Evolutionary conservation across 2,888 invertebrate species (phyloP), one percentile per base, ranked within the genome.

Genomic region (Malthinus seriepunctatus): DNA sequence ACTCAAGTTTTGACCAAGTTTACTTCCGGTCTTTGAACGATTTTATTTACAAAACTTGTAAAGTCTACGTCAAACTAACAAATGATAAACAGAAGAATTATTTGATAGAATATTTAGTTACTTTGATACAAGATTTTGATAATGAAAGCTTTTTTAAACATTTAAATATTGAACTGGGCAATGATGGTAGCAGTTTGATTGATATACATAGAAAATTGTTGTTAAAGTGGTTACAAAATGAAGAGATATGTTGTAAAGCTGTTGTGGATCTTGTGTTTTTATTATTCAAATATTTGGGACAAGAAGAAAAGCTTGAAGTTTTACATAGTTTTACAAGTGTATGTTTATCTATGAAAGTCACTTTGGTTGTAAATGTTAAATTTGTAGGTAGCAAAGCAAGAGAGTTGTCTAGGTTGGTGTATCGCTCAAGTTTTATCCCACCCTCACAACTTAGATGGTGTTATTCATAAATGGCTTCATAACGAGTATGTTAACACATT

Each of bases 261-360:
- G 77, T 87, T 1, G 78, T 88, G 1, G 85, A 88, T 68, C 77
- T 90, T 8, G 78, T 86, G 45, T 89, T 91, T 73, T 78, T 84
- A 56, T 70, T 88, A 47, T 71, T 88, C 57, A 78, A 79, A 32
- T 82, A 85, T 63, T 72, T 88, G 65, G 73, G 76, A 14, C 79
- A 82, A 33, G 75, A 76, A 0, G 84, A 86, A 49, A 85, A 85
- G 68, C 76, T 82, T 23, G 74, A 74, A 1, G 78, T 87, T 59
- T 79, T 89, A 60, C 75, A 80, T 14, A 81, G 81, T 0, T 79
- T 90, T 51, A 12, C 23, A 23, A 23, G 23, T 23, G 23, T 23
- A 23, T 23, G 23, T 23, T 23, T 23, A 23, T 2, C 23, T 23
- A 3, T 23, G 5, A 23, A 23, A 23, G 42, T 51, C 63, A 23